phyloP scores from a whole-genome alignment of 2,113 vertebrate species.

The Penelope pileata region DNA sequence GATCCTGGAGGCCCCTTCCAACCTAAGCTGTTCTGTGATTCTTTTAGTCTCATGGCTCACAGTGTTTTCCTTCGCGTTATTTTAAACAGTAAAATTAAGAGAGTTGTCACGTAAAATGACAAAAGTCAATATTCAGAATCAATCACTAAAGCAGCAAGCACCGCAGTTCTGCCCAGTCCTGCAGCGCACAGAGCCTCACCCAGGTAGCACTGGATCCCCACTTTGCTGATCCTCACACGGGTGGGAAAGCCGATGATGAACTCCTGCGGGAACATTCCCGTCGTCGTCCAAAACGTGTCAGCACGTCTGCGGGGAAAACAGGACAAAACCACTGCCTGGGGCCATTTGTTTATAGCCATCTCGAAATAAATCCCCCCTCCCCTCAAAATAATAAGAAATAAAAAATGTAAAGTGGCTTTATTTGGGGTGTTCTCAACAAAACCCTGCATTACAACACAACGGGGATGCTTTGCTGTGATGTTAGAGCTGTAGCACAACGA shows the following conservation, averaged over 20 bases:
- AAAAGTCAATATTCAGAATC: neutral
- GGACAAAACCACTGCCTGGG: neutral
- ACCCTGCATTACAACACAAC: accelerated
- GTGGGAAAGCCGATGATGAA: conserved; percentile 87
- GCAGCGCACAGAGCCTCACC: conserved; percentile 71
- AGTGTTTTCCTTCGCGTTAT: neutral
- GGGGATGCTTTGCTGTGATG: accelerated
- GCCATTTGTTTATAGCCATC: accelerated
- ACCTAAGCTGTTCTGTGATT: no score
- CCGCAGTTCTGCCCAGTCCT: neutral
- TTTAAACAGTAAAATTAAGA: neutral
- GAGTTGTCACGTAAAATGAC: neutral
- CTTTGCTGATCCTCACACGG: conserved; percentile 76
- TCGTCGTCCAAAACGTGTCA: conserved; percentile 92
- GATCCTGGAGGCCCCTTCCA: no score
- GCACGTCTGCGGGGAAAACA: conserved; percentile 76
- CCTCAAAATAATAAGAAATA: neutral
- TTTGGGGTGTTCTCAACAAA: neutral
- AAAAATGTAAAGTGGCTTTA: neutral
- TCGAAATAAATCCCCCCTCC: accelerated
- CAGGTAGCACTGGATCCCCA: conserved; percentile 87
- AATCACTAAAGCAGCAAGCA: neutral
- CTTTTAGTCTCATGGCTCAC: neutral
- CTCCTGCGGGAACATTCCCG: conserved; percentile 96
- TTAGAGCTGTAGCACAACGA: neutral